Percentiles rank a stretch among this genome's conserved stretches.
Evolutionary conservation across 2,797 vertebrate genomes (phyloP).

Genomic region (Sebastes kiyomatsui): DNA sequence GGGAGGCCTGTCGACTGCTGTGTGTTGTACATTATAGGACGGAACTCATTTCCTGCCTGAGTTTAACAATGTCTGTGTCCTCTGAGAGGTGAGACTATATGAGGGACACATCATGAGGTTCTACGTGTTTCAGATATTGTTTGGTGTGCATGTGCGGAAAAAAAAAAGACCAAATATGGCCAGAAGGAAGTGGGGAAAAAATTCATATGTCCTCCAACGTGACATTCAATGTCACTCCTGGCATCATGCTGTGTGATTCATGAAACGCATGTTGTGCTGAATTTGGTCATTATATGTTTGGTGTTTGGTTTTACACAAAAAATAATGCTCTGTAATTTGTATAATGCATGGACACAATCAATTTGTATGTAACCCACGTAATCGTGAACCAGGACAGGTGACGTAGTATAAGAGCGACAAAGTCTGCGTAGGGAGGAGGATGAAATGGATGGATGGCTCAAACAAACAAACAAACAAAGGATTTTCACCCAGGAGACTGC

Average conservation of each 20-base stretch:
- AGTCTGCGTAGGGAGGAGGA: too few relatives aligned
- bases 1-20: slow-evolving; percentile 42
- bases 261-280: not conserved
- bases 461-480: too few relatives aligned
- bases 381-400: not conserved
- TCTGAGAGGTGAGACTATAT: slow-evolving; percentile 75
- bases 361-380: not conserved
- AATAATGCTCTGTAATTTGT: not conserved
- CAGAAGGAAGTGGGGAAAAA: not conserved
- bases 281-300: not conserved
- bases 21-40: slow-evolving; percentile 61
- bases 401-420: not conserved
- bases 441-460: too few relatives aligned
- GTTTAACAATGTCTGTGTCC: slow-evolving; percentile 74
- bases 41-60: slow-evolving; percentile 70
- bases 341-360: not conserved
- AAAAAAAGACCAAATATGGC: slow-evolving; percentile 10
- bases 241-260: slow-evolving; percentile 1
- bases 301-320: not conserved
- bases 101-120: slow-evolving; percentile 50
- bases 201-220: slow-evolving; percentile 7
- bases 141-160: slow-evolving; percentile 11
- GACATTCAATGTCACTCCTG: slow-evolving; percentile 27
- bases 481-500: too few relatives aligned
- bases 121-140: slow-evolving; percentile 27